These are phyloP conservation scores for Tenthredo scrophulariae DNA, from an alignment of 2,888 invertebrate species.

Conservation along the genomic window DNA sequence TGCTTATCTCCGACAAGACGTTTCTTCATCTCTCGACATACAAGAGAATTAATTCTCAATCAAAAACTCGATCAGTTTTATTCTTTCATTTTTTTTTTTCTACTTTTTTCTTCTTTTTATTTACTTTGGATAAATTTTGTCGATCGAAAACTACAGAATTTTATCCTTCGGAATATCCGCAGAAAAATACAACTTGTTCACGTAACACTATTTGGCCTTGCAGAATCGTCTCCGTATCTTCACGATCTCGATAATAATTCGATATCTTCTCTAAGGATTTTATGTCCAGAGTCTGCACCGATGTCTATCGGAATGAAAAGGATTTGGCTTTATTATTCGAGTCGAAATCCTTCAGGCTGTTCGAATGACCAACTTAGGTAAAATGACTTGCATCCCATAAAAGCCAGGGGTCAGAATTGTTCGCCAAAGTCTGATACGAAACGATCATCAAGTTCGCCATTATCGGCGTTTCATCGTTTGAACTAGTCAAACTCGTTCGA, in stretches of 20 bases:
- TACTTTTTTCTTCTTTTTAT: background rate
- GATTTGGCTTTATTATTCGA: background rate
- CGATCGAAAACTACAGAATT: background rate
- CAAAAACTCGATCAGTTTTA: constrained; percentile 16
- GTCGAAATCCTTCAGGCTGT: background rate
- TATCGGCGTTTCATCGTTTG: constrained; percentile 20
- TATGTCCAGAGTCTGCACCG: background rate
- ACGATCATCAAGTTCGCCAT: constrained; percentile 20
- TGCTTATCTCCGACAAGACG: constrained; percentile 40
- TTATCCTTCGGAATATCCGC: background rate
- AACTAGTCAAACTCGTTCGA: constrained; percentile 7
- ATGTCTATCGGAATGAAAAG: background rate
- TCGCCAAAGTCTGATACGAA: background rate
- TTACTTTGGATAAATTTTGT: background rate
- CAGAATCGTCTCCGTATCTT: constrained; percentile 26
- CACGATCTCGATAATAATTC: constrained; percentile 22
- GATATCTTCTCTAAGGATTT: constrained; percentile 33
- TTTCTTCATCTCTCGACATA: constrained; percentile 32
- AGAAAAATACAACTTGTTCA: background rate
- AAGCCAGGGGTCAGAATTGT: constrained; percentile 22
- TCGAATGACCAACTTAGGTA: background rate
- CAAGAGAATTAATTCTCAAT: constrained; percentile 32
- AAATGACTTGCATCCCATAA: constrained; percentile 34
- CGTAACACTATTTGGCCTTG: background rate
- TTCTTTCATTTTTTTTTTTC: background rate